Percentiles rank a stretch among this genome's conserved stretches.
Conservation (phyloP, 2,113 vertebrate species). For the Conger conger region DNA sequence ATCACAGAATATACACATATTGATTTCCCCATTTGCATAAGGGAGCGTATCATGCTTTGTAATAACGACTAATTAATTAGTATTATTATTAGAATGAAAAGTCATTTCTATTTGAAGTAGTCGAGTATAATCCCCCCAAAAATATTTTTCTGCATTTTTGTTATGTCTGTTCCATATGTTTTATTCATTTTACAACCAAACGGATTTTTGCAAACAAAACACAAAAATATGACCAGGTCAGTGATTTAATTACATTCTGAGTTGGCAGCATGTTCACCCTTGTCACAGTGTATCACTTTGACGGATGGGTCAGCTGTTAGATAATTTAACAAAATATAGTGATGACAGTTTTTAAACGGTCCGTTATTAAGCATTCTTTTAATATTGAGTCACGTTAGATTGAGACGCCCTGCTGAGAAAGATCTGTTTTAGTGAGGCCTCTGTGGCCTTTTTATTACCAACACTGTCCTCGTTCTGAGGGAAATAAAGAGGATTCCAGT, state of each 20-base stretch:
- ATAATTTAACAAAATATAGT: background rate
- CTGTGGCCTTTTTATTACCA: slow-evolving; percentile 2
- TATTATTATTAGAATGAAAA: background rate
- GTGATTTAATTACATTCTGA: background rate
- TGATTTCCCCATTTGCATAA: slow-evolving; percentile 34
- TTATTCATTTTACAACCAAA: background rate
- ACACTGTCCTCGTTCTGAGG: background rate
- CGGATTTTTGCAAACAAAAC: background rate
- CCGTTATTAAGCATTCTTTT: slow-evolving; percentile 14
- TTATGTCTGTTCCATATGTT: background rate
- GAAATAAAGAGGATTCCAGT: slow-evolving; percentile 1
- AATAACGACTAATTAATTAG: background rate
- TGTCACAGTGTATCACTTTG: background rate
- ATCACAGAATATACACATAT: slow-evolving; percentile 30
- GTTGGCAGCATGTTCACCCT: background rate
- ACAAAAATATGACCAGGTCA: background rate
- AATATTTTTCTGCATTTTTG: background rate
- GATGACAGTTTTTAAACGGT: background rate
- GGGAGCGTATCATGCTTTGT: slow-evolving; percentile 12
- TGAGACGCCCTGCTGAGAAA: slow-evolving; percentile 11
- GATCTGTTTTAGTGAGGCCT: slow-evolving; percentile 11
- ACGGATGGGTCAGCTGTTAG: background rate
- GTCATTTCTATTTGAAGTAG: background rate
- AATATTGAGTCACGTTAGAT: slow-evolving; percentile 1
- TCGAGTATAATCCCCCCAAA: background rate